Conservation (phyloP, 2,797 vertebrate genomes). For the Danionella dracula region DNA sequence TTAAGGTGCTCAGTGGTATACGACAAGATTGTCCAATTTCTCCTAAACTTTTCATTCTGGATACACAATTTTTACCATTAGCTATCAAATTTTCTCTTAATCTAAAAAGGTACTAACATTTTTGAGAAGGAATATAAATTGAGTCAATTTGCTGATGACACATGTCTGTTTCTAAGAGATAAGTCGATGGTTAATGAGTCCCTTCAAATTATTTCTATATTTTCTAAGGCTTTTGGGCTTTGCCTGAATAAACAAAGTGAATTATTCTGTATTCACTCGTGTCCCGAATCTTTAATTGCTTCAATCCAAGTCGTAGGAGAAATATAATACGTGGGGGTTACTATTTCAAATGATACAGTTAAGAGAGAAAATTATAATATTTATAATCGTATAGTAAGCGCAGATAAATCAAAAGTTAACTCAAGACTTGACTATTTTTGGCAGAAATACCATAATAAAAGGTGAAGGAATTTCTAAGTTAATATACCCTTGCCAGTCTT, state of each 20-base stretch:
- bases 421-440: constrained; percentile 6
- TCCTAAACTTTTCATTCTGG: neutral
- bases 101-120: neutral
- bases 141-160: constrained; percentile 19
- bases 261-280: neutral
- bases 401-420: neutral
- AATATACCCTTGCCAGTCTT: neutral
- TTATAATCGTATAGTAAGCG: neutral
- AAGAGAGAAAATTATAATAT: constrained; percentile 16
- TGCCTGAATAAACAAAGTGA: neutral
- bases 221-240: neutral
- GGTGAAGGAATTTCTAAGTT: constrained; percentile 16
- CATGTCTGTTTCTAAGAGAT: neutral
- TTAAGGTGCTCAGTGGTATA: constrained; percentile 1
- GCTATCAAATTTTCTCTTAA: no score
- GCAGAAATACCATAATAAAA: neutral
- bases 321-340: neutral
- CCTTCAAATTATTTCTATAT: neutral
- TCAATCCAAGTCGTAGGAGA: neutral
- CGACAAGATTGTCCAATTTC: constrained; percentile 3
- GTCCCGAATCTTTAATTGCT: neutral
- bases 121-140: constrained; percentile 18
- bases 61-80: no score
- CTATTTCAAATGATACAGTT: neutral
- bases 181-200: neutral